These are phyloP conservation scores for Cebus imitator DNA, from an alignment of 2,113 vertebrate species.

Conservation along the genomic window DNA sequence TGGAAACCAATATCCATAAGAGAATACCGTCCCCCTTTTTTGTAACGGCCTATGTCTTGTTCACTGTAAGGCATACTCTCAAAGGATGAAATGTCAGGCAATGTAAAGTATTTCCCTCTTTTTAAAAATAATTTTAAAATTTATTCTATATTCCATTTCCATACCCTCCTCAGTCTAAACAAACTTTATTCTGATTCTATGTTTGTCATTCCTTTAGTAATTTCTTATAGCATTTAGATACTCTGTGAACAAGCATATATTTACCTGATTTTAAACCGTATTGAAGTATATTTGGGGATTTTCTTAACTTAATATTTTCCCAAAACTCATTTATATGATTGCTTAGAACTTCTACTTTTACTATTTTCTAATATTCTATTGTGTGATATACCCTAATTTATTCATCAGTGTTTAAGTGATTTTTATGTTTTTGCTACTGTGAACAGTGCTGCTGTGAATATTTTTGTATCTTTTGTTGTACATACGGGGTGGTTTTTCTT, in stretches of 20 bases:
- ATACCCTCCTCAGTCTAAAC: not conserved
- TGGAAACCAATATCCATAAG: not conserved
- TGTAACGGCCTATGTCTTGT: not conserved
- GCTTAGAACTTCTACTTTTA: not conserved
- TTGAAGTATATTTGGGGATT: not conserved
- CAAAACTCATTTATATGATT: not conserved
- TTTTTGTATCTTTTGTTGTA: not conserved
- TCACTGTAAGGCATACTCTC: not conserved
- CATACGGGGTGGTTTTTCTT: constrained; percentile 6
- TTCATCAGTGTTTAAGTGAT: not conserved
- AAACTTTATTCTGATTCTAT: not conserved
- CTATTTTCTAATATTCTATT: not conserved
- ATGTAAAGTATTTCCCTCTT: not conserved
- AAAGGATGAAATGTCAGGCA: not conserved
- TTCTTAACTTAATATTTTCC: not conserved
- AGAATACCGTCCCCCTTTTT: not conserved
- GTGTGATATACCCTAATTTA: not conserved
- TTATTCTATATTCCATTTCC: not conserved
- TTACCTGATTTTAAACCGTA: not conserved
- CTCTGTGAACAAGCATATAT: not conserved
- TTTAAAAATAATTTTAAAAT: not conserved
- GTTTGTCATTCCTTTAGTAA: not conserved
- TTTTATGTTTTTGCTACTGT: not conserved
- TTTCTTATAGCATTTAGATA: not conserved
- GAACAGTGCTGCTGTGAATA: constrained; percentile 6